Evolutionary conservation across 2,113 vertebrate genomes (phyloP), one percentile per base, ranked within the genome.

Genomic region (Upupa epops): DNA sequence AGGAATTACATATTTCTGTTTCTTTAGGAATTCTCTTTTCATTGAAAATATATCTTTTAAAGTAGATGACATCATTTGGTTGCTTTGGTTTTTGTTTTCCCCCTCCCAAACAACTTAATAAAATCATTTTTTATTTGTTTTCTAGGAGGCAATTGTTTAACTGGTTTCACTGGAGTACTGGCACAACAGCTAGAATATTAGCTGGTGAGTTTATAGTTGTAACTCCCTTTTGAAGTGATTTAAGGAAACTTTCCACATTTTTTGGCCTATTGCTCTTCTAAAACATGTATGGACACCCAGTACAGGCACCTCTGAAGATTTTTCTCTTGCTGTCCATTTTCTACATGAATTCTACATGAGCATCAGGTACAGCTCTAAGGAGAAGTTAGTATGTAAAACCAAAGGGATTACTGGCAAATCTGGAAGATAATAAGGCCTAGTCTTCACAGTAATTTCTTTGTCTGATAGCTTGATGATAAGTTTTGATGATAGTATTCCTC

Each of bases 71-170:
- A 36, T 13, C 31, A 18, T 52, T 48, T 12, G 46, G 9, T 51
- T 22, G 20, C 22, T 51, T 51, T 22, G 21, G 11, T 12, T 51
- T 24, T 24, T 51, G 21, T 51, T 51, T 22, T 51, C 9, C 7
- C 20, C 9, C 11, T 3, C 18, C 5, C 12, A 11, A 1, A 1
- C 14, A 32, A 20, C 2, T 72, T 40, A 59, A 52, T 77, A 73
- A 74, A 82, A 61, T 45, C n/a, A 6, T 34, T 79, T 69, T 79
- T 88, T 17, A 76, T 60, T n/a, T 96, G 26, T 90, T 95, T 96
- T 94, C 36, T 86, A 99, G 98, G 92, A 97, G 98, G 83, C 95
- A 96, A 9, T 83, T 98, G 37, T 99, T 99, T 95, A 98, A 97
- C 93, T 98, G 98, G 98, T 91, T 97, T 81, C 98, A 99, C 42